Evolutionary conservation across 2,888 invertebrate species (phyloP).

Genomic region (Sepioteuthis lessoniana): DNA sequence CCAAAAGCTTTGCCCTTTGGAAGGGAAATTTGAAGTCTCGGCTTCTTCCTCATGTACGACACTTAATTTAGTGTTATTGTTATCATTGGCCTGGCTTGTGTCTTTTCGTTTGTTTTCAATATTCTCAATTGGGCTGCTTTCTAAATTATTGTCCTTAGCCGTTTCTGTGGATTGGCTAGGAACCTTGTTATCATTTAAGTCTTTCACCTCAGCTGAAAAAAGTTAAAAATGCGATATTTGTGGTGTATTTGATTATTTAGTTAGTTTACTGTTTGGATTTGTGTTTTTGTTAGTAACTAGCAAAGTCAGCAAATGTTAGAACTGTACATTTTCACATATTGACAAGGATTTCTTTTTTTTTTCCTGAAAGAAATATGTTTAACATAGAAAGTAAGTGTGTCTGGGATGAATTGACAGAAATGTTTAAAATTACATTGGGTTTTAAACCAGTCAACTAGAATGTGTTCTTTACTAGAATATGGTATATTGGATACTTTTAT

Average conservation of each 20-base stretch:
- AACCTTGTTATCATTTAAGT: background rate
- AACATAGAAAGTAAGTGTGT: no score
- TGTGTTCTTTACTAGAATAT: no score
- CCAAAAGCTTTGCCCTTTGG: background rate
- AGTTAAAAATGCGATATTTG: background rate
- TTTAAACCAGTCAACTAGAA: no score
- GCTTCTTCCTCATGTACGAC: background rate
- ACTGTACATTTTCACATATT: no score
- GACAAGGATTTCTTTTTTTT: no score
- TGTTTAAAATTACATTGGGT: no score
- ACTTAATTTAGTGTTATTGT: background rate
- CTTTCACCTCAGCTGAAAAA: conserved; percentile 9
- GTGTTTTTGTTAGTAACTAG: background rate
- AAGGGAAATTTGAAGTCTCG: background rate
- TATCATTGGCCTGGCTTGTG: background rate
- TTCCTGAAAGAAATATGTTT: no score
- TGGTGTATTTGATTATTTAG: background rate
- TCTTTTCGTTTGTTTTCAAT: background rate
- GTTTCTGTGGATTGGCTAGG: background rate
- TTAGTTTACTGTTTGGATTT: background rate
- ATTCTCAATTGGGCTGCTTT: background rate
- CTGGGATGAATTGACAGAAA: no score
- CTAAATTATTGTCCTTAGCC: background rate
- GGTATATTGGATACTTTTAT: no score
- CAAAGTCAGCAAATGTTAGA: no score